Conservation (phyloP, 2,113 vertebrate species). For the Setophaga petechia region DNA sequence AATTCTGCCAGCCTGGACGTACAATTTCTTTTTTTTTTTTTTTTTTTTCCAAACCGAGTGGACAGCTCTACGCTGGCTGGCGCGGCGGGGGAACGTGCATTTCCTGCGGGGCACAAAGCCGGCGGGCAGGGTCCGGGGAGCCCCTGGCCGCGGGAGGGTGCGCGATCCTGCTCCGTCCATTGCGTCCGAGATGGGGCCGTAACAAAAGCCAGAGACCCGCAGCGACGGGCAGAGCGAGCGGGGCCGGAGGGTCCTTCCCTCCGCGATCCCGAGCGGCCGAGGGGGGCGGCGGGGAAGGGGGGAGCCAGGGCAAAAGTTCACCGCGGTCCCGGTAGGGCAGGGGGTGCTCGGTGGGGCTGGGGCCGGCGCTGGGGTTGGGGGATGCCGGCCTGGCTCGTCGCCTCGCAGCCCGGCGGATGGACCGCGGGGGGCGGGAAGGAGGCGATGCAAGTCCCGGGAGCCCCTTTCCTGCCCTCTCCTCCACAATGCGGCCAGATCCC, state of each 20-base stretch:
- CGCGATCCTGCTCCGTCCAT: slow-evolving; percentile 29
- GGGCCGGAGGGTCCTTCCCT: slow-evolving; percentile 4
- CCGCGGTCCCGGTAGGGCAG: neutral
- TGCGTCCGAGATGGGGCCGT: slow-evolving; percentile 22
- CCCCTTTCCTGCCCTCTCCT: slow-evolving; percentile 41
- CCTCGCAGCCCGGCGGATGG: slow-evolving; percentile 4
- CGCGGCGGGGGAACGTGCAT: neutral
- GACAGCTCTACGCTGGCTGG: neutral
- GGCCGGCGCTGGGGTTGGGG: neutral
- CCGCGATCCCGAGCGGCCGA: neutral
- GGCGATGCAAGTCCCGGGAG: slow-evolving; percentile 8
- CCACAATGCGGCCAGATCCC: slow-evolving; percentile 27
- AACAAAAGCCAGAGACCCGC: slow-evolving; percentile 60
- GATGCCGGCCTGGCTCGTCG: slow-evolving; percentile 34
- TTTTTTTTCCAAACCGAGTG: neutral
- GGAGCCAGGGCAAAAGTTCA: slow-evolving; percentile 63
- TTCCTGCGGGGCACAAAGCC: slow-evolving; percentile 46
- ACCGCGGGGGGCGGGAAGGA: neutral
- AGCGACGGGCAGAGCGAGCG: neutral
- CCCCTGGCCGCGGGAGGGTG: slow-evolving; percentile 41
- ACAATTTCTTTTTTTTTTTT: neutral
- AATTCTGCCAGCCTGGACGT: neutral
- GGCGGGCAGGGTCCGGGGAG: neutral
- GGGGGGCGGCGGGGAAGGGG: neutral
- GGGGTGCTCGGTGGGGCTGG: slow-evolving; percentile 9